Base-by-base conservation (phyloP, 2,888 invertebrate species). In the Drosophila paranaensis region DNA sequence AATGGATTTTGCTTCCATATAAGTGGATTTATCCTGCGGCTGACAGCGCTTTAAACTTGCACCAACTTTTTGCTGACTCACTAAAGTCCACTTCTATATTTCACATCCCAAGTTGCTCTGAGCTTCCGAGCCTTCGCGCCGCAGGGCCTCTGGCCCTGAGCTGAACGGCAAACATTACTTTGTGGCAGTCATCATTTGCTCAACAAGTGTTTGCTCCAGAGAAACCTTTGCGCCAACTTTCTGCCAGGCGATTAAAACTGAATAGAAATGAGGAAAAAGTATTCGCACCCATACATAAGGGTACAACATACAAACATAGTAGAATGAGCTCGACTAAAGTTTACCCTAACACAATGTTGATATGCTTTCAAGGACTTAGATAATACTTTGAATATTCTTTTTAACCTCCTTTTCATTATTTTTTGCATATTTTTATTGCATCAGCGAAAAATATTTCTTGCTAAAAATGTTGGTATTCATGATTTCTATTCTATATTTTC, bases 161-260 rank as follows among this genome's bases (percentile, higher is more conserved):
- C 72, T 69, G 69, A 70, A 84, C 53, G 54, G 81, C 88, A 84
- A 84, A 88, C 83, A 86, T 76, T 75, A 86, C 85, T 85, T 85
- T 85, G 85, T 79, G 88, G 79, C 82, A 74, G 82, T 79, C 81
- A 76, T 80, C 81, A 80, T 82, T 87, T 80, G 79, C 73, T 79
- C 77, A 85, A 86, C 79, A 89, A 90, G 90, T 91, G 89, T 91
- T 91, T 90, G 89, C 89, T 75, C 72, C 70, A 62, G 71, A 54
- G 73, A 57, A 83, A 87, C 87, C 75, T 76, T 87, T 87, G 73
- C 67, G 68, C 55, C 55, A 72, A 78, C 75, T 75, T 75, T 79
- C 33, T 68, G 76, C 60, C 72, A 70, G 43, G 69, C 81, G 74
- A 79, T 77, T 85, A 74, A 76, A 76, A 82, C 64, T 74, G 78